A percentile compares a stretch with the other conserved stretches of the same genome.
Conservation (phyloP, 1,140 invertebrate species). For the Lordiphosa mommai region DNA sequence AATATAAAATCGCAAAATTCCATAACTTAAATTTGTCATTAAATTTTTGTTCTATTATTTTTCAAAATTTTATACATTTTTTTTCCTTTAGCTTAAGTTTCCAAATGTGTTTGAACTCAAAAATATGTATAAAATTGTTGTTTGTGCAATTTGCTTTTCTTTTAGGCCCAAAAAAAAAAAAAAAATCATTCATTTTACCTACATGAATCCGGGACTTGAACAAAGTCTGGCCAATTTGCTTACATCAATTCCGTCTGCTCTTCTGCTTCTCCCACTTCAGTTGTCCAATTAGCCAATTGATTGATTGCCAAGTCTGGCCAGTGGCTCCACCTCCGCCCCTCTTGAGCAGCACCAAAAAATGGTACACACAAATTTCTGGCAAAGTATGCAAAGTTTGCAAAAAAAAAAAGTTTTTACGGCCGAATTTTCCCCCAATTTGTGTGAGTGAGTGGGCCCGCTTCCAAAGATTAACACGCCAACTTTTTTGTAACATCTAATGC, state of each 20-base stretch:
- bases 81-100: too few species aligned
- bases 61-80: too few species aligned
- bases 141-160: too few species aligned
- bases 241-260: neutral
- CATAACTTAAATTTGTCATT: too few species aligned
- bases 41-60: too few species aligned
- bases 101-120: too few species aligned
- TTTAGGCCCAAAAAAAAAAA: too few species aligned
- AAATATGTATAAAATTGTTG: too few species aligned
- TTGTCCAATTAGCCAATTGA: slow-evolving; percentile 60
- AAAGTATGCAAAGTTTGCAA: slow-evolving; percentile 71
- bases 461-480: slow-evolving; percentile 37
- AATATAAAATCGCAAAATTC: too few species aligned
- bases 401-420: slow-evolving; percentile 47
- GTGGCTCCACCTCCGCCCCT: slow-evolving; percentile 10
- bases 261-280: slow-evolving; percentile 36
- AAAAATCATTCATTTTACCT: too few species aligned
- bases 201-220: too few species aligned
- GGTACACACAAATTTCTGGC: slow-evolving; percentile 35
- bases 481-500: slow-evolving; percentile 48
- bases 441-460: neutral
- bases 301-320: slow-evolving; percentile 62
- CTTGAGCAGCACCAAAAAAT: slow-evolving; percentile 26
- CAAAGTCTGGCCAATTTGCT: neutral
- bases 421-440: slow-evolving; percentile 34